Evolutionary conservation across 2,888 invertebrate species (phyloP), one percentile per base, ranked within the genome.

Genomic region (Zeuzera pyrina): DNA sequence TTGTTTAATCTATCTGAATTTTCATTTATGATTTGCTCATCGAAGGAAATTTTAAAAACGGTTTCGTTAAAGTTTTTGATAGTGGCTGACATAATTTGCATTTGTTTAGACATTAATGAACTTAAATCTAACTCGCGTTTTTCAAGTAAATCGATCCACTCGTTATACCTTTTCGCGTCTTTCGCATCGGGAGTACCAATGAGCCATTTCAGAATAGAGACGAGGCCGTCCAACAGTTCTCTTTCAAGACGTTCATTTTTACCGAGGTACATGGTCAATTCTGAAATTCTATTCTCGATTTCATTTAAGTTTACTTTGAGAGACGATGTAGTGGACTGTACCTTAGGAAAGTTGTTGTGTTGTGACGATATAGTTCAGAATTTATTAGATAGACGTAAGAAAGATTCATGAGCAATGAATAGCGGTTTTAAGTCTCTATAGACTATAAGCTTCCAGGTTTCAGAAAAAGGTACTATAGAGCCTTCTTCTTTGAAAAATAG

Each of bases 1-100:
- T 38, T 13, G 15, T 36, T 41, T 3, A 48, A 11, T 22, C 37
- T 33, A 21, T 47, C 28, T 5, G 50, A 39, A 19, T 52, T 52
- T 38, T 49, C 42, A 10, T 49, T 49, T 3, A 45, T 38, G 2
- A 43, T 30, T 27, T 43, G 29, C 39, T 50, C 45, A 7, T 49
- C 44, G n/a, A 36, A 47, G 1, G 45, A 42, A 1, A 54, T 49
- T 43, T 50, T 49, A 7, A 40, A 35, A 6, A 47, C 41, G 2
- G 46, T 45, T 32, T 50, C 39, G 7, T 51, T 52, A 12, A 48
- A 49, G 14, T 47, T 48, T 21, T 34, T 45, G 0, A 52, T 33
- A 0, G 49, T 49, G 1, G 47, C 43, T 1, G 50, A 47, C 2
- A 35, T 51, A 23, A 50, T 52, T 41, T 57, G 52, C 1, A 47